These are phyloP conservation scores for Phalacrocorax brasilianus DNA, from an alignment of 2,113 vertebrate species.

Conservation along the genomic window DNA sequence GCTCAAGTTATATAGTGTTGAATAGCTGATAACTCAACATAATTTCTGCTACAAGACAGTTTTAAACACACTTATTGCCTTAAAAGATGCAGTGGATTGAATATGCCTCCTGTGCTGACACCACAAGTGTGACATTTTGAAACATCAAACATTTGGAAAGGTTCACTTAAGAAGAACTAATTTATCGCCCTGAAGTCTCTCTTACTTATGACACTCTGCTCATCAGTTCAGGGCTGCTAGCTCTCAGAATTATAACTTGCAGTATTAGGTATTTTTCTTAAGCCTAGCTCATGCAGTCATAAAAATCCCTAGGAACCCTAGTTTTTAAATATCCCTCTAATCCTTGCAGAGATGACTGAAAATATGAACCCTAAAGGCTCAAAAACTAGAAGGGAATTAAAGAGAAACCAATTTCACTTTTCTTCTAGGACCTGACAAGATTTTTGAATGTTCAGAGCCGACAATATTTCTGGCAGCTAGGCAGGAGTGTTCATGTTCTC, in stretches of 20 bases:
- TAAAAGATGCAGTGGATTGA: not conserved
- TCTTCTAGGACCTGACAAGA: not conserved
- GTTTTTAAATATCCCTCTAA: conserved; percentile 38
- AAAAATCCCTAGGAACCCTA: not conserved
- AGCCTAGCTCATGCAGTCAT: not conserved
- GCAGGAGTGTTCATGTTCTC: not conserved
- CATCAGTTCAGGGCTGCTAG: not conserved
- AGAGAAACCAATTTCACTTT: conserved; percentile 6
- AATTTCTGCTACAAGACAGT: not conserved
- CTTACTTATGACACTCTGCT: not conserved
- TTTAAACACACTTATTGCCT: not conserved
- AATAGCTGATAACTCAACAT: not conserved
- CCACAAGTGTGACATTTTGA: not conserved
- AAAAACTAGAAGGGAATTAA: conserved; percentile 3
- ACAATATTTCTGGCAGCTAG: not conserved
- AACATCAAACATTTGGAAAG: not conserved
- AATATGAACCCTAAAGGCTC: not conserved
- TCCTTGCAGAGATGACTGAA: not conserved
- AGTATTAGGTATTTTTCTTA: conserved; percentile 5
- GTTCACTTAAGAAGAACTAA: not conserved
- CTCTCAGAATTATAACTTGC: not conserved
- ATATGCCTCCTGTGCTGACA: not conserved
- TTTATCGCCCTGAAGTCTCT: not conserved
- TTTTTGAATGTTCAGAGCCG: not conserved
- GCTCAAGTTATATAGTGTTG: not conserved